phyloP scores from a whole-genome alignment of 2,797 vertebrate species.

The Mormyrus proboscirostris region DNA sequence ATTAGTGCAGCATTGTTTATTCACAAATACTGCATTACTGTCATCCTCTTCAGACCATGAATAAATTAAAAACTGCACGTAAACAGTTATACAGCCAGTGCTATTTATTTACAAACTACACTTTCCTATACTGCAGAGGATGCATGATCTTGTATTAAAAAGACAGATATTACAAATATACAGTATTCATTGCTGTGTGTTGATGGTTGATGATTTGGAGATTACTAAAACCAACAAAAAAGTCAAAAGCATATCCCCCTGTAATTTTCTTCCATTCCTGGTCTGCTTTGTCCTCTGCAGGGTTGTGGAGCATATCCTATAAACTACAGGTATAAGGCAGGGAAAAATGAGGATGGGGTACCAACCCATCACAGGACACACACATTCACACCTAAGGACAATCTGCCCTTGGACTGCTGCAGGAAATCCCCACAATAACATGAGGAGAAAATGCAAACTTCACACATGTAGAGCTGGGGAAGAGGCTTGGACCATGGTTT shows the following conservation, averaged over 20 bases:
- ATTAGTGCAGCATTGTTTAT: background rate
- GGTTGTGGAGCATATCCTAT: background rate
- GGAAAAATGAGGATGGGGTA: background rate
- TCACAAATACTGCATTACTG: background rate
- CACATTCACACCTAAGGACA: background rate
- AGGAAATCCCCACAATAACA: background rate
- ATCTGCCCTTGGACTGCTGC: background rate
- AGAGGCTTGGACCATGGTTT: background rate
- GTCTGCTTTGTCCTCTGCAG: background rate
- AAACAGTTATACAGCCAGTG: background rate
- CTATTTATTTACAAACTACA: background rate
- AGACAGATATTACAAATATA: background rate
- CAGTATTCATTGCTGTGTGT: background rate
- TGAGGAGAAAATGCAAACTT: background rate
- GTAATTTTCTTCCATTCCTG: background rate
- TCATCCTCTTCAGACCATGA: background rate
- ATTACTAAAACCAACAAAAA: background rate
- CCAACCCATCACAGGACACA: background rate
- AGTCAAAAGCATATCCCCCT: background rate
- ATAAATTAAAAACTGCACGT: background rate
- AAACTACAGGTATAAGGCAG: background rate
- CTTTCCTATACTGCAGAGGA: background rate
- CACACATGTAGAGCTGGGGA: background rate
- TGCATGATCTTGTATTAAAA: slow-evolving; percentile 3
- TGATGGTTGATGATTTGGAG: background rate